Percentiles rank a stretch among this genome's conserved stretches.
Conservation (phyloP, 2,797 vertebrate genomes). For the Enteromius thamalakanensis region DNA sequence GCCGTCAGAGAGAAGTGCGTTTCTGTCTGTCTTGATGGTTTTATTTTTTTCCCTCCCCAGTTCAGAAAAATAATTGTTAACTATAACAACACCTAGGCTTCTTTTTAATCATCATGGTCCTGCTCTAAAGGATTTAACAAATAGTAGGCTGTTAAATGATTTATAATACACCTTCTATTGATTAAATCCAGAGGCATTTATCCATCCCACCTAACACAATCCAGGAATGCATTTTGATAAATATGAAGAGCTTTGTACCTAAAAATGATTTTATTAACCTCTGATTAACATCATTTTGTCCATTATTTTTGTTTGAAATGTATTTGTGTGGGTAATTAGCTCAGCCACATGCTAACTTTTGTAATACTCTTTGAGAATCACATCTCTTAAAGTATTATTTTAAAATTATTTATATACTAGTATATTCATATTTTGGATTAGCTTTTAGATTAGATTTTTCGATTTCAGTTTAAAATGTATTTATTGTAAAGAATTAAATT, state of each 20-base stretch:
- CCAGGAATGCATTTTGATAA: neutral
- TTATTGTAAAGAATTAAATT: neutral
- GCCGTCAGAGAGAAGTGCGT: conserved; percentile 89
- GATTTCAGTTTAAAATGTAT: neutral
- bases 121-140: neutral
- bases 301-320: neutral
- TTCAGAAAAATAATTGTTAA: neutral
- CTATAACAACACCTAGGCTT: neutral
- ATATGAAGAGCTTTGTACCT: neutral
- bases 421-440: neutral
- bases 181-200: neutral
- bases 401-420: neutral
- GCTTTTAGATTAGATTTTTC: neutral
- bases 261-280: neutral
- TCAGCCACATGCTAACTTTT: neutral
- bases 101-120: neutral
- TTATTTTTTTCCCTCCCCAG: neutral
- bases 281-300: neutral
- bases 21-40: neutral
- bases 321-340: neutral
- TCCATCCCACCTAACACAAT: neutral
- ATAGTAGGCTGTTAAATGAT: neutral
- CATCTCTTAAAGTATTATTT: neutral
- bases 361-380: neutral
- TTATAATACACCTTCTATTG: neutral